These are phyloP conservation scores for Tryphoninae sp. DNA, from an alignment of 2,888 invertebrate species.

Conservation along the genomic window DNA sequence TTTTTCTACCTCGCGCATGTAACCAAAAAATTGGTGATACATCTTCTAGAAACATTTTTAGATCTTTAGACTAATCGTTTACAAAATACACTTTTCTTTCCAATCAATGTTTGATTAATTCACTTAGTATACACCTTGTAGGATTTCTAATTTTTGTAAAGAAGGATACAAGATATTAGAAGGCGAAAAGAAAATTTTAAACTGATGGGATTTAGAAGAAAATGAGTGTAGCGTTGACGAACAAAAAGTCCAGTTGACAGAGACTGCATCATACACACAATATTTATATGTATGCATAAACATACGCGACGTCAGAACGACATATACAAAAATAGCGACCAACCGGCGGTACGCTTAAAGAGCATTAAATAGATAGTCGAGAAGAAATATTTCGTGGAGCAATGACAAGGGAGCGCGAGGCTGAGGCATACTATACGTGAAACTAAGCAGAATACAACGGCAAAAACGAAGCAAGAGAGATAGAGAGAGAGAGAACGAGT, in stretches of 20 bases:
- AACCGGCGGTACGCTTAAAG: constrained; percentile 57
- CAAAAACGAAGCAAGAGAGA: constrained; percentile 46
- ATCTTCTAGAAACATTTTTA: too few species aligned
- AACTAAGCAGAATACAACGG: constrained; percentile 31
- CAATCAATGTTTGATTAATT: too few species aligned
- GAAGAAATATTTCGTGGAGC: constrained; percentile 43
- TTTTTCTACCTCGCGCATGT: too few species aligned
- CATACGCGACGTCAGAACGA: constrained; percentile 2
- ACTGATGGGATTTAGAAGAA: too few species aligned
- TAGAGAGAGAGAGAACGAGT: constrained; percentile 23
- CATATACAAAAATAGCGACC: constrained; percentile 59
- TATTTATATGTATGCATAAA: neutral
- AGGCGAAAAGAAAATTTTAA: too few species aligned
- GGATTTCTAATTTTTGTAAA: too few species aligned
- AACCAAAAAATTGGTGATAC: too few species aligned
- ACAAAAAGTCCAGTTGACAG: neutral
- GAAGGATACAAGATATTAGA: too few species aligned
- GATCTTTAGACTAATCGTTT: too few species aligned
- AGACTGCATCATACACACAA: neutral
- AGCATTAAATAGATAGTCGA: constrained; percentile 54
- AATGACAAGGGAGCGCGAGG: constrained; percentile 45
- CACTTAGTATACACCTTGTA: too few species aligned
- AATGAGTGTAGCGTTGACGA: too few species aligned
- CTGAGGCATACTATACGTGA: constrained; percentile 46
- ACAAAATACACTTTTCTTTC: too few species aligned